Evolutionary conservation across 2,113 vertebrate species (phyloP).

Genomic region (Tetrao urogallus): DNA sequence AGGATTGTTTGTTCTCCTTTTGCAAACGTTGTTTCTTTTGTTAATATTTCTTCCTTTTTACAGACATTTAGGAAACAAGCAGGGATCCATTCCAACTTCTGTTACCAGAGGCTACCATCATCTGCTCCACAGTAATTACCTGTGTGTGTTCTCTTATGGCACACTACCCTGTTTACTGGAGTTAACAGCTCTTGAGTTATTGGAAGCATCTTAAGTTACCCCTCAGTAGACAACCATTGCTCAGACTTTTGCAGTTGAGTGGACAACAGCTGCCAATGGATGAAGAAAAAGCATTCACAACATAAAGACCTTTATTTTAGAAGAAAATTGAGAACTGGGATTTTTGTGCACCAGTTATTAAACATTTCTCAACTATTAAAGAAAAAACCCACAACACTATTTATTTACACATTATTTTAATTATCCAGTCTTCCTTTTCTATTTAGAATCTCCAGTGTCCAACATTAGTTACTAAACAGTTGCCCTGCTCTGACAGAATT

Average conservation of each 20-base stretch:
- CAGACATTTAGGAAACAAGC: background rate
- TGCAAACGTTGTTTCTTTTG: background rate
- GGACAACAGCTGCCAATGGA: background rate
- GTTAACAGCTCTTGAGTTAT: rapidly evolving
- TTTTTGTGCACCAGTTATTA: background rate
- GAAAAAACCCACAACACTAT: background rate
- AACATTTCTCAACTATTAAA: background rate
- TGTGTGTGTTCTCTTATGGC: background rate
- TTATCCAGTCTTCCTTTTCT: background rate
- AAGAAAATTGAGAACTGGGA: background rate
- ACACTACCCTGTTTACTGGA: background rate
- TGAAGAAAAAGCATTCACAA: background rate
- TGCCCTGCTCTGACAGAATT: background rate
- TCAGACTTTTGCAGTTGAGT: background rate
- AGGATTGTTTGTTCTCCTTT: background rate
- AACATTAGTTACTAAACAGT: background rate
- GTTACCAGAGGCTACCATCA: background rate
- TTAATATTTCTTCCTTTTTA: background rate
- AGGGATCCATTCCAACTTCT: background rate
- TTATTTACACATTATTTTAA: background rate
- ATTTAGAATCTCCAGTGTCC: background rate
- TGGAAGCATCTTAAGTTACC: background rate
- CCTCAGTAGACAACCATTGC: background rate
- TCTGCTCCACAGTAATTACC: background rate
- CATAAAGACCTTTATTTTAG: background rate